phyloP scores from a whole-genome alignment of 1,140 invertebrate species.

The Heliconius congener region DNA sequence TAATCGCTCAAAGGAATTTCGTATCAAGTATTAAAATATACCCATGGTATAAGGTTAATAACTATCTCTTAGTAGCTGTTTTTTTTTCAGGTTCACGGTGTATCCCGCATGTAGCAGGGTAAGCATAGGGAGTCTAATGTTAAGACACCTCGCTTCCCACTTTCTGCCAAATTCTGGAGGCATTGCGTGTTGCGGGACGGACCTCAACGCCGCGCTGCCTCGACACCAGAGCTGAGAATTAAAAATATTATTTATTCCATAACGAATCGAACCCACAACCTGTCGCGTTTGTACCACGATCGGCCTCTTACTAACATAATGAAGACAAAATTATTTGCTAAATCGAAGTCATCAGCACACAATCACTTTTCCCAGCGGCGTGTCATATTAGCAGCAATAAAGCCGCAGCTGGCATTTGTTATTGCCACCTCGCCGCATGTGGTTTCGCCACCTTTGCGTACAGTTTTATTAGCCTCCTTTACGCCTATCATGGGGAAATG shows the following conservation, averaged over 20 bases:
- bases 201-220: too few species aligned
- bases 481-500: slow-evolving; percentile 60
- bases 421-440: slow-evolving; percentile 46
- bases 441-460: slow-evolving; percentile 56
- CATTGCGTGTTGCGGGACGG: too few species aligned
- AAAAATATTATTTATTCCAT: too few species aligned
- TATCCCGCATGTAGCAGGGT: too few species aligned
- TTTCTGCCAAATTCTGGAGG: too few species aligned
- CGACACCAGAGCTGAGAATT: too few species aligned
- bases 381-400: slow-evolving; percentile 44
- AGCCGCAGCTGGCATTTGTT: slow-evolving; percentile 37
- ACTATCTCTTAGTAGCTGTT: background rate
- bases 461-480: slow-evolving; percentile 67
- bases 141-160: too few species aligned
- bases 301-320: background rate
- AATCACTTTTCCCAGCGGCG: slow-evolving; percentile 24
- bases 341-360: slow-evolving; percentile 11
- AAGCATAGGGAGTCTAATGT: too few species aligned
- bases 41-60: background rate
- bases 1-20: slow-evolving; percentile 3
- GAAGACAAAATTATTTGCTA: slow-evolving; percentile 1
- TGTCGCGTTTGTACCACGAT: too few species aligned
- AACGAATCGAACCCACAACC: too few species aligned
- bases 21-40: background rate
- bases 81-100: background rate